Conservation (phyloP, 2,888 invertebrate species). For the Noctua janthina region DNA sequence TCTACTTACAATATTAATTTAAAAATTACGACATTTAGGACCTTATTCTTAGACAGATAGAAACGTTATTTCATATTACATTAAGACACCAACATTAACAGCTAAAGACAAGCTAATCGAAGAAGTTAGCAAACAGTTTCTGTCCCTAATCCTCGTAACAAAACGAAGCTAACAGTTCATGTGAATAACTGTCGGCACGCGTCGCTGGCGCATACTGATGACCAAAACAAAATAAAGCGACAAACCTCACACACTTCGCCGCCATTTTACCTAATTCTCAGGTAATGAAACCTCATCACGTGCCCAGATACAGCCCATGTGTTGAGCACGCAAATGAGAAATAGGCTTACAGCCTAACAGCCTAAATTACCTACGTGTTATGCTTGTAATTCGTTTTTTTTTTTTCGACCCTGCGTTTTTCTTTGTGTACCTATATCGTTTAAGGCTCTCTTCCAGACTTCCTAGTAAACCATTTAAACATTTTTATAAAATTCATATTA, state of each 20-base stretch:
- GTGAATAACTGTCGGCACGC: conserved; percentile 81
- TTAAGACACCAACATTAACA: conserved; percentile 37
- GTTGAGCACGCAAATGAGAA: conserved; percentile 47
- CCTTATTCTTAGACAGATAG: conserved; percentile 33
- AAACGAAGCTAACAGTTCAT: conserved; percentile 77
- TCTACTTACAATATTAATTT: conserved; percentile 25
- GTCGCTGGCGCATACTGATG: conserved; percentile 80
- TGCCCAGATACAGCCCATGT: conserved; percentile 56
- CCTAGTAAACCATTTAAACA: conserved; percentile 19
- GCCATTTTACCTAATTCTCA: conserved; percentile 77
- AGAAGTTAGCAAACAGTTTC: conserved; percentile 65
- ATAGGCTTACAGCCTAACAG: conserved; percentile 22
- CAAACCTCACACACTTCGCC: conserved; percentile 67
- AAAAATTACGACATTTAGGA: conserved; percentile 9
- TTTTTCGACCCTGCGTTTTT: conserved; percentile 21
- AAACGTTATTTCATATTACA: conserved; percentile 27
- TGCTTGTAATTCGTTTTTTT: conserved; percentile 28
- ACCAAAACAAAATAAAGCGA: conserved; percentile 72
- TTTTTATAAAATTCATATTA: conserved; percentile 25
- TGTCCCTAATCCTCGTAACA: conserved; percentile 68
- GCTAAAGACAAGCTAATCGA: conserved; percentile 14
- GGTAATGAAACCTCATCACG: conserved; percentile 75
- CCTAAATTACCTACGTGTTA: conserved; percentile 52
- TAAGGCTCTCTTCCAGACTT: conserved; percentile 41
- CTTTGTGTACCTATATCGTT: conserved; percentile 10